Conservation (phyloP, 2,797 vertebrate species). For the Hydrocynus forskahlii region DNA sequence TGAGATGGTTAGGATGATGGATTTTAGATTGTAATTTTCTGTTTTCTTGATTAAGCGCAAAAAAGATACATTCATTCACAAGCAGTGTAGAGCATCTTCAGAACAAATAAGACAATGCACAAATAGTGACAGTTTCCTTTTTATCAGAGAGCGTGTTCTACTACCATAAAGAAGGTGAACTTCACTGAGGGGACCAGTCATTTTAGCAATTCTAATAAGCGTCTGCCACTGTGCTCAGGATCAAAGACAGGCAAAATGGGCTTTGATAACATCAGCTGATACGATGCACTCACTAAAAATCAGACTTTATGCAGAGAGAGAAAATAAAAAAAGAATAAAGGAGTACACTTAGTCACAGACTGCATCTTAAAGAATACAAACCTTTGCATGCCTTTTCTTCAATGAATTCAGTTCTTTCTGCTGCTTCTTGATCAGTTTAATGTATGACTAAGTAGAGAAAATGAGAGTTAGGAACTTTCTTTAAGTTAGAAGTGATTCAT, state of each 20-base stretch:
- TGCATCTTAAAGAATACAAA: conserved; percentile 64
- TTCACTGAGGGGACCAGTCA: conserved; percentile 13
- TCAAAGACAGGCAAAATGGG: conserved; percentile 14
- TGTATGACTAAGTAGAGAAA: conserved; percentile 82
- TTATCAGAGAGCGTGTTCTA: not conserved
- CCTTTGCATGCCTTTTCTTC: conserved; percentile 98
- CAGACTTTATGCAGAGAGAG: conserved; percentile 1
- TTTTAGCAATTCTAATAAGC: conserved; percentile 66
- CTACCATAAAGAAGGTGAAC: not conserved
- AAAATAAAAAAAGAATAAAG: not conserved
- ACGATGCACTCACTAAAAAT: conserved; percentile 1
- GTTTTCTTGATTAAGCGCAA: not conserved
- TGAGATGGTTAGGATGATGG: too few relatives aligned
- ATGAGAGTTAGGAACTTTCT: conserved; percentile 28
- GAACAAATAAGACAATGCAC: not conserved
- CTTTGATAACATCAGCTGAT: conserved; percentile 17
- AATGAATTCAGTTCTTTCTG: conserved; percentile 92
- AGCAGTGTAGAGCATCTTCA: conserved; percentile 22
- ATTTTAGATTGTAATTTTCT: not conserved
- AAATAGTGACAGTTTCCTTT: not conserved
- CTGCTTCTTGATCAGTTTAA: conserved; percentile 97
- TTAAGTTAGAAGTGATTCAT: not conserved
- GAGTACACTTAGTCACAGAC: not conserved
- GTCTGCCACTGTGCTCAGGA: not conserved
- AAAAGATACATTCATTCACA: not conserved